These are phyloP conservation scores for Mongoloraphidia duomilia DNA, from an alignment of 2,888 invertebrate species.

Conservation along the genomic window DNA sequence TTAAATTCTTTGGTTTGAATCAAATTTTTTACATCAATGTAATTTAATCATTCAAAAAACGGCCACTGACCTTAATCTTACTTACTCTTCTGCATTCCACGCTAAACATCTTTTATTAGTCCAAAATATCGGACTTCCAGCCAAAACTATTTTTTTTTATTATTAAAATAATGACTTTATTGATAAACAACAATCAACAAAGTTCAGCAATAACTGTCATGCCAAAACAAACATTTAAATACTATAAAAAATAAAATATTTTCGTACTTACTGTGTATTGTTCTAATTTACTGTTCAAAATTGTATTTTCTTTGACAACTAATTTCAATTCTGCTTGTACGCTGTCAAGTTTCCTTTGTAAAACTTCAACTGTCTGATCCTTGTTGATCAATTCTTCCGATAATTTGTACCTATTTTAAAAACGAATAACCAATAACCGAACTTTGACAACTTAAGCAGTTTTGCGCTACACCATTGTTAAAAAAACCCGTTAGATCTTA, in stretches of 20 bases:
- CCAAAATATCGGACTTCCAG: too few relatives aligned
- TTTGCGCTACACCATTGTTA: slow-evolving; percentile 5
- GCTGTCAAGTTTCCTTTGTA: slow-evolving; percentile 43
- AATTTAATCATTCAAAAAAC: too few relatives aligned
- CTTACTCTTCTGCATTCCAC: too few relatives aligned
- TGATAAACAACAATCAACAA: too few relatives aligned
- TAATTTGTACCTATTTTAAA: slow-evolving; percentile 34
- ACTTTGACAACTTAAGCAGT: slow-evolving; percentile 2
- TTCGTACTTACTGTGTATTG: slow-evolving; percentile 14
- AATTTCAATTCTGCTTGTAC: slow-evolving; percentile 49
- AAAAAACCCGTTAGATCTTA: slow-evolving; percentile 2
- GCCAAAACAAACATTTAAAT: background rate
- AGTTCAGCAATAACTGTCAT: too few relatives aligned
- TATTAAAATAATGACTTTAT: too few relatives aligned
- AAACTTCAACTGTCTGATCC: slow-evolving; percentile 45
- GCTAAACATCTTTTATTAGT: too few relatives aligned
- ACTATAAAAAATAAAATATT: background rate
- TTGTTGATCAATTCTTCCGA: slow-evolving; percentile 49
- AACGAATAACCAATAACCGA: too few relatives aligned
- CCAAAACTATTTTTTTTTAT: too few relatives aligned
- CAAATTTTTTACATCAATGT: too few relatives aligned
- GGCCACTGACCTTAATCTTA: too few relatives aligned
- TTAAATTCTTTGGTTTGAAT: too few relatives aligned
- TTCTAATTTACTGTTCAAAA: slow-evolving; percentile 38
- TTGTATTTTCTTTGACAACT: slow-evolving; percentile 43